These are phyloP conservation scores for Caranx melampygus DNA, from an alignment of 2,113 vertebrate genomes.

Conservation along the genomic window DNA sequence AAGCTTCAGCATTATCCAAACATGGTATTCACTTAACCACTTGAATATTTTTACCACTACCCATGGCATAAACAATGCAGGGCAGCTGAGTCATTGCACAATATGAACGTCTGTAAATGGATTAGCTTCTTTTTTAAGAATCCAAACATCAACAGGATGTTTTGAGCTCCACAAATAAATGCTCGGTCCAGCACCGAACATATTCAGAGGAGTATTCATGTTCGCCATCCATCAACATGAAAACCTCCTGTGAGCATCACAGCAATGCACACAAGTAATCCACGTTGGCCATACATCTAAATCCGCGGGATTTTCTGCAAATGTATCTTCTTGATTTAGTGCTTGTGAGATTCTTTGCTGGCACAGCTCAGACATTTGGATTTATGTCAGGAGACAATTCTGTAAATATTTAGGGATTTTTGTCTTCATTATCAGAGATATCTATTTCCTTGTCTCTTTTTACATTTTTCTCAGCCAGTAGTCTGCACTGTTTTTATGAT, in stretches of 20 bases:
- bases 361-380: constrained; percentile 47
- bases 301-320: constrained; percentile 45
- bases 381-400: constrained; percentile 59
- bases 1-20: constrained; percentile 22
- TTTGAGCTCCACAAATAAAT: constrained; percentile 54
- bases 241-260: constrained; percentile 32
- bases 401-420: constrained; percentile 78
- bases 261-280: constrained; percentile 49
- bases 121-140: constrained; percentile 28
- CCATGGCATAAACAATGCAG: constrained; percentile 27
- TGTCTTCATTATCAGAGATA: constrained; percentile 72
- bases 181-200: not conserved
- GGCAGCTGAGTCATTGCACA: constrained; percentile 24
- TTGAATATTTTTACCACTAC: constrained; percentile 38
- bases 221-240: constrained; percentile 19
- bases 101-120: constrained; percentile 16
- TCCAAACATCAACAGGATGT: constrained; percentile 68
- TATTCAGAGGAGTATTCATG: constrained; percentile 20
- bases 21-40: constrained; percentile 21
- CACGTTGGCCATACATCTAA: constrained; percentile 55
- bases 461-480: constrained; percentile 37
- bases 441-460: constrained; percentile 44
- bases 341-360: constrained; percentile 59
- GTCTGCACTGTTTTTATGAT: constrained; percentile 35
- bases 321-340: constrained; percentile 64